These are phyloP conservation scores for Catharus minimus DNA, from an alignment of 2,113 vertebrate species.

Conservation along the genomic window DNA sequence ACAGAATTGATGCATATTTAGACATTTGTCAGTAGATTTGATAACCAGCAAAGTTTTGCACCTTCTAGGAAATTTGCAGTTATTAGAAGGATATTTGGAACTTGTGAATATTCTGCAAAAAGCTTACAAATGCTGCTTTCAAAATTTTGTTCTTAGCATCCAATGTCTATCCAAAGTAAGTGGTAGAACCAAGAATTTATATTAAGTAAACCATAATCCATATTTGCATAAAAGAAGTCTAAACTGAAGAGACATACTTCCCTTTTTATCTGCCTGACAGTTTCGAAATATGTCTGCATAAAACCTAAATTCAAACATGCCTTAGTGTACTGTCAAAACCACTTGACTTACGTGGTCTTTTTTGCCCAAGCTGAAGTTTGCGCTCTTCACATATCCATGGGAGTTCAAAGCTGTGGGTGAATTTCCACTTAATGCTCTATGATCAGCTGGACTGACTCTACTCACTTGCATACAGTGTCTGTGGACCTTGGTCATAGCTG, in stretches of 20 bases:
- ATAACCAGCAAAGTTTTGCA: constrained; percentile 43
- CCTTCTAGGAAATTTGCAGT: constrained; percentile 19
- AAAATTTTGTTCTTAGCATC: not conserved
- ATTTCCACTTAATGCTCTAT: not conserved
- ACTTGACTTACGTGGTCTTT: not conserved
- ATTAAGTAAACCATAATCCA: not conserved
- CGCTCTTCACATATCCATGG: not conserved
- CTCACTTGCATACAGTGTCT: not conserved
- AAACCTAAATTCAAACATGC: not conserved
- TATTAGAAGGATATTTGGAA: not conserved
- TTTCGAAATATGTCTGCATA: not conserved
- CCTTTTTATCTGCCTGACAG: not conserved
- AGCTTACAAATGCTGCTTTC: not conserved
- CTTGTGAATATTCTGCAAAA: not conserved
- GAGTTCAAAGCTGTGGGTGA: not conserved
- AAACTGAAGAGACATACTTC: not conserved
- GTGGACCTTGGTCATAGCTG: not conserved
- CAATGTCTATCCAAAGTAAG: not conserved
- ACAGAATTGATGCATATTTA: constrained; percentile 53
- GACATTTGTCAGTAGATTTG: constrained; percentile 47
- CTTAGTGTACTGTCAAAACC: not conserved
- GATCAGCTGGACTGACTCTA: not conserved
- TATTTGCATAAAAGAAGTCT: not conserved
- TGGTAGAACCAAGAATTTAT: not conserved
- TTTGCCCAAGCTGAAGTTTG: not conserved